Base-by-base conservation (phyloP, 2,888 invertebrate genomes). In the Apodemia zela region DNA sequence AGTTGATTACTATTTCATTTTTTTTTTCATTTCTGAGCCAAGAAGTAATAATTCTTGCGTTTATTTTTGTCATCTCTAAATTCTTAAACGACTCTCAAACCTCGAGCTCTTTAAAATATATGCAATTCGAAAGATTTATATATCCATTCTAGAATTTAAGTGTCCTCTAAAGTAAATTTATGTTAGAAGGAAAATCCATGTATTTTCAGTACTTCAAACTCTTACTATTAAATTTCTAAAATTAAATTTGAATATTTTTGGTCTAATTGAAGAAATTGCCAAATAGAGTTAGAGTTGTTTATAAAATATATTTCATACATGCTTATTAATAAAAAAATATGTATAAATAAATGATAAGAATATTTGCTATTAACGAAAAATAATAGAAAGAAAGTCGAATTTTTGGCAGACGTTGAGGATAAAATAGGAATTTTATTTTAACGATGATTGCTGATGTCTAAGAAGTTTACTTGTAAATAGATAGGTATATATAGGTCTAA, bases 81-180 rank as follows among this genome's bases (percentile, higher is more conserved):
- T 54, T 54, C 3, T 6, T 5, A 6, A 54, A 21, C 21, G 25
- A 25, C 54, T 54, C 54, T 54, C 25, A 54, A 21, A 21, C 25
- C 54, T 54, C 21, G 5, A 54, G 25, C 54, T 54, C 21, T 51
- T 25, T 54, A 25, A 54, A 25, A 54, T 54, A 54, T 54, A 54
- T 54, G 54, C 54, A 54, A 54, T 54, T 54, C 54, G 5, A 25
- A 29, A 54, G 29, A 54, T 25, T 54, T 54, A 54, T 54, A 25
- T 21, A 54, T 29, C 7, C 54, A 54, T n/a, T 15, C 15, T 7
- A 54, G 54, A 54, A 54, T 54, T 54, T 54, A 54, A 54, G 25
- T 54, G 54, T 54, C 54, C 54, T 7, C 25, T 25, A 15, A 25
- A 25, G 54, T 45, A 25, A 25, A 29, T 54, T 21, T 25, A 54